phyloP scores from a whole-genome alignment of 2,797 vertebrate genomes.

The Xenops minutus region DNA sequence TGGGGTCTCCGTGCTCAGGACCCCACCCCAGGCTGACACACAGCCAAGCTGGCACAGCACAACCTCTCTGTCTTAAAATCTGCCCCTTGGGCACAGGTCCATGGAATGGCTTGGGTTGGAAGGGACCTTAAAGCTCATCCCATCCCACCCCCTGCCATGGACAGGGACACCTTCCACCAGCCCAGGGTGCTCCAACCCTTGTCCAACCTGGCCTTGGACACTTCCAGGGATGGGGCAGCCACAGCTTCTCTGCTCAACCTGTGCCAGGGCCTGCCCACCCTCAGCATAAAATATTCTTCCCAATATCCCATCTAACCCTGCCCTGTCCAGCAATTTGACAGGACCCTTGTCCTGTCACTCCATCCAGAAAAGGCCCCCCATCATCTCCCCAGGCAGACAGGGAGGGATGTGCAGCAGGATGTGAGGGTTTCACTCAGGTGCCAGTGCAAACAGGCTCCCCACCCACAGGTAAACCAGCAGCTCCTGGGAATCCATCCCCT shows the following conservation, averaged over 20 bases:
- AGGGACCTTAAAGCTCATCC: background rate
- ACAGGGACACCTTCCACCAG: background rate
- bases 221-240: background rate
- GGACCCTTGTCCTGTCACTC: background rate
- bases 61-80: background rate
- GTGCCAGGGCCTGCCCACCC: background rate
- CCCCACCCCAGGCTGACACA: background rate
- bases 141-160: rapidly evolving
- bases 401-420: background rate
- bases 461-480: background rate
- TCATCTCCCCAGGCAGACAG: background rate
- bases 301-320: background rate
- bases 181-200: background rate
- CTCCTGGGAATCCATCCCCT: background rate
- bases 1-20: background rate
- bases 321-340: background rate
- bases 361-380: background rate
- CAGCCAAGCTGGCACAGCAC: background rate
- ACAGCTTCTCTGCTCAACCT: background rate
- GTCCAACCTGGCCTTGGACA: background rate
- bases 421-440: background rate
- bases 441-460: background rate
- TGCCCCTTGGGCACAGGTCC: rapidly evolving
- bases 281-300: background rate
- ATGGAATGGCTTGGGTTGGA: background rate